Evolutionary conservation across 1,140 invertebrate genomes (phyloP).

Genomic region (Samia ricini): DNA sequence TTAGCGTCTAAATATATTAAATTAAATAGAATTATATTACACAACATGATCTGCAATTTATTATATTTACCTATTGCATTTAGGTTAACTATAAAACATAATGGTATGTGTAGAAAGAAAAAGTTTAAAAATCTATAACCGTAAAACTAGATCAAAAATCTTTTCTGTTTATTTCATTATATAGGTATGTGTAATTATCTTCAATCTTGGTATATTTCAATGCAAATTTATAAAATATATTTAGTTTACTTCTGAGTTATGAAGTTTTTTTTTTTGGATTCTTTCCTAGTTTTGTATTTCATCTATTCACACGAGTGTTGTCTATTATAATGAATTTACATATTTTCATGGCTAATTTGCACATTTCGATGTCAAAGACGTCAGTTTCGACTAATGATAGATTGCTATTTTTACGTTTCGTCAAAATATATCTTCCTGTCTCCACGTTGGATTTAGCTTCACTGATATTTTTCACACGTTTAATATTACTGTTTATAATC

Average conservation of each 20-base stretch:
- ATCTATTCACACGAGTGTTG: neutral
- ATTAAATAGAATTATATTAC: no score
- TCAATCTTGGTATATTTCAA: neutral
- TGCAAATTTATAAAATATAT: neutral
- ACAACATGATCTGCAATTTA: no score
- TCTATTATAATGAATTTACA: neutral
- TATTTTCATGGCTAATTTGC: constrained; percentile 14
- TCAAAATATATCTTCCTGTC: constrained; percentile 10
- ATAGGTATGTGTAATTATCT: neutral
- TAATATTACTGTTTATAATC: neutral
- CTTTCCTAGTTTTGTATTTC: neutral
- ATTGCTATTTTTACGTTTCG: constrained; percentile 16
- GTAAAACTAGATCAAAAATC: neutral
- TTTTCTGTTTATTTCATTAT: neutral
- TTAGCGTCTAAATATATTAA: no score
- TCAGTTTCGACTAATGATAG: constrained; percentile 16
- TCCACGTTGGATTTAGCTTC: constrained; percentile 12
- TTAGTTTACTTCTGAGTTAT: neutral
- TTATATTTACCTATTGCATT: no score
- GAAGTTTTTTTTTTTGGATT: neutral
- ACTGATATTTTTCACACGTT: constrained; percentile 9
- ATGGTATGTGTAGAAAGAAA: no score
- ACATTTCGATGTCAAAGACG: constrained; percentile 11
- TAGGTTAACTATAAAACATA: no score
- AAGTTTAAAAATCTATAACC: neutral